phyloP scores from a whole-genome alignment of 1,140 invertebrate species.

The Drosophila bipectinata region DNA sequence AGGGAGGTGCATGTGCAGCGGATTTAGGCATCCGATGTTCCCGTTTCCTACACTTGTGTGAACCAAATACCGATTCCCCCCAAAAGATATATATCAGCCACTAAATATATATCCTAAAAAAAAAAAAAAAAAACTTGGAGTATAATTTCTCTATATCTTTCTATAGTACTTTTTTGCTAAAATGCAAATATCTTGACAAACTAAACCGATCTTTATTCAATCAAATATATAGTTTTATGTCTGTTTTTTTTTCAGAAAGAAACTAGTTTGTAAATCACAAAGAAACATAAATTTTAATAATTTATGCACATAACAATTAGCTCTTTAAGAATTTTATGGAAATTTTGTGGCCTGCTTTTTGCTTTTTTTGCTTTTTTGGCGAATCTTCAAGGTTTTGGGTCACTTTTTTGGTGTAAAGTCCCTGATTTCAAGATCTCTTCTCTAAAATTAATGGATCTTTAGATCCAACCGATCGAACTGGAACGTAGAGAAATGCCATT shows the following conservation, averaged over 20 bases:
- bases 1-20: conserved; percentile 31
- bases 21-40: conserved; percentile 40
- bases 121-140: not conserved
- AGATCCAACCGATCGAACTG: conserved; percentile 41
- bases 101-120: conserved; percentile 27
- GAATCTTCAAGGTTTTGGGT: not conserved
- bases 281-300: not conserved
- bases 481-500: conserved; percentile 23
- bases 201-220: not conserved
- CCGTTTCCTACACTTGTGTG: conserved; percentile 47
- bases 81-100: not conserved
- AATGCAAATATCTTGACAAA: too few relatives aligned
- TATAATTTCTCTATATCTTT: too few relatives aligned
- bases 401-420: not conserved
- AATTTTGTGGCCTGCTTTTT: not conserved
- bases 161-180: too few relatives aligned
- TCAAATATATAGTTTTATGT: not conserved
- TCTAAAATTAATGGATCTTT: conserved; percentile 23
- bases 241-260: not conserved
- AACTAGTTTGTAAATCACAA: conserved; percentile 5
- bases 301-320: conserved; percentile 1
- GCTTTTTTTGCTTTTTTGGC: not conserved
- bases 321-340: conserved; percentile 2
- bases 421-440: conserved; percentile 1
- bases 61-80: conserved; percentile 35